phyloP scores from a whole-genome alignment of 1,140 invertebrate species.

The Drosophila kurseongensis region DNA sequence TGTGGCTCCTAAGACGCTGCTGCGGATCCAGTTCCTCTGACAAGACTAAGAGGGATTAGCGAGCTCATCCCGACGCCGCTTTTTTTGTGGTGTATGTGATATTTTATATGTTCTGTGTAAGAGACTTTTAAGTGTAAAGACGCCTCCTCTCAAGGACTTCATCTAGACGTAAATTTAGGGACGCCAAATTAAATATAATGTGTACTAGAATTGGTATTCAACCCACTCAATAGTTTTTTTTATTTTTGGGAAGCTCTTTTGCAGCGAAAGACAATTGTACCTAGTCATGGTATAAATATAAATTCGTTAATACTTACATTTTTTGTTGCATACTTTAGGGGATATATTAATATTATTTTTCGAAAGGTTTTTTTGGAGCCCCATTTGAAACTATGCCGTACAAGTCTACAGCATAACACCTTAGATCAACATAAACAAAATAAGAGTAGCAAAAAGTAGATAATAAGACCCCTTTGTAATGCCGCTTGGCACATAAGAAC shows the following conservation, averaged over 20 bases:
- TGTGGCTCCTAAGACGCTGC: conserved; percentile 37
- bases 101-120: conserved; percentile 65
- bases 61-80: not conserved
- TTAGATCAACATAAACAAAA: no score
- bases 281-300: no score
- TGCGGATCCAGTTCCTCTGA: conserved; percentile 22
- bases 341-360: not conserved
- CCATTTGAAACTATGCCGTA: no score
- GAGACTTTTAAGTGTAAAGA: conserved; percentile 36
- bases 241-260: not conserved
- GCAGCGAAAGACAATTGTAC: no score
- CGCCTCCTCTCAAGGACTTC: conserved; percentile 14
- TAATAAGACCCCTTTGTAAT: no score
- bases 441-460: no score
- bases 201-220: conserved; percentile 1
- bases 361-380: no score
- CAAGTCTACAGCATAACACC: no score
- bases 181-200: conserved; percentile 17
- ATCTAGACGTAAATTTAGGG: conserved; percentile 5
- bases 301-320: not conserved
- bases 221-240: not conserved
- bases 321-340: not conserved
- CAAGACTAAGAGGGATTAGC: conserved; percentile 33
- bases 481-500: no score
- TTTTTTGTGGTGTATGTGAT: conserved; percentile 64